Evolutionary conservation across 2,797 vertebrate genomes (phyloP), one percentile per base, ranked within the genome.

Genomic region (Mionectes olivaceus): DNA sequence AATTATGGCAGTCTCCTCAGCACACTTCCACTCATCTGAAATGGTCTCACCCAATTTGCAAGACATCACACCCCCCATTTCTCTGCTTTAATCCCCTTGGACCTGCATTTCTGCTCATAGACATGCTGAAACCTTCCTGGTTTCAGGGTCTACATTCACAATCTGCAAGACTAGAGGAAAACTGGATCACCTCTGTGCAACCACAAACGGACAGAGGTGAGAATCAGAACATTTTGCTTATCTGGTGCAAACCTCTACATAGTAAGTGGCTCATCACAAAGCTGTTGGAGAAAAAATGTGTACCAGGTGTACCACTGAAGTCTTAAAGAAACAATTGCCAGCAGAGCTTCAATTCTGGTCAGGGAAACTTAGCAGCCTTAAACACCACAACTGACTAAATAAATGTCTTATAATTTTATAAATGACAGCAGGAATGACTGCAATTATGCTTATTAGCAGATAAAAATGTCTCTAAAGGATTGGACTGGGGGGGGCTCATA

Each of bases 401-500:
- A 90, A 77, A 74, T 57, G 63, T 56, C 82, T 89, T 91, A 80
- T 80, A 92, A 95, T 81, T 90, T 96, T 92, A 88, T 91, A 97
- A 88, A 93, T 91, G 92, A 90, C 84, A 96, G 83, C 41, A 92
- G 89, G 71, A 95, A 96, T 89, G 53, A 87, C 70, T 90, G 77
- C 84, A 90, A 96, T 96, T 94, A 94, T 75, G 63, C 65, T 87
- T 93, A 93, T 96, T 93, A 93, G 84, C 77, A 96, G 90, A 94
- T 83, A 82, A 95, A 96, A 93, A 84, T 75, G 87, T 87, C 84
- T 96, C 92, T 80, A 79, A 94, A 61, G 90, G 92, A 96, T 71
- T 91, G 78, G 61, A 80, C 8, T 67, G 77, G 87, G 79, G 78
- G 77, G 89, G 60, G 53, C 18, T 93, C 95, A 90, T 44, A 93